A percentile compares a stretch with the other conserved stretches of the same genome.
Evolutionary conservation across 2,888 invertebrate genomes (phyloP).

Genomic region (Eudemis profundana): DNA sequence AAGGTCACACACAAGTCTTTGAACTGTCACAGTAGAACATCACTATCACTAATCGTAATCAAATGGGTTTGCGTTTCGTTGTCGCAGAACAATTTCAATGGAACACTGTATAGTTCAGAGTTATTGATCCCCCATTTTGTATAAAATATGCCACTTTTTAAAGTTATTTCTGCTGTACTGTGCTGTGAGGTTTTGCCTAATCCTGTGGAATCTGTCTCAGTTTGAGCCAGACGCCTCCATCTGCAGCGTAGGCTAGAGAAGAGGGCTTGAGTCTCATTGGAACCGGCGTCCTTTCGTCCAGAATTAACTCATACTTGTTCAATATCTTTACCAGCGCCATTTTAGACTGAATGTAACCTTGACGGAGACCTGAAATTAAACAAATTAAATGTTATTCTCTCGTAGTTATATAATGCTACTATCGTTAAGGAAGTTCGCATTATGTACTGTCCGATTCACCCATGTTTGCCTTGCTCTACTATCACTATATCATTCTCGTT

Average conservation of each 20-base stretch:
- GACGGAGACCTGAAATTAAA: conserved; percentile 68
- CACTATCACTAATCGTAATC: neutral
- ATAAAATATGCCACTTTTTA: neutral
- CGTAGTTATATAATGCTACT: no score
- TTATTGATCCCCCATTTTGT: no score
- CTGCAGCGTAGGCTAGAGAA: conserved; percentile 67
- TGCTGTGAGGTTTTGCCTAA: neutral
- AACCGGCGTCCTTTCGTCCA: conserved; percentile 67
- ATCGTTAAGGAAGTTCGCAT: neutral
- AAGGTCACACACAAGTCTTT: conserved; percentile 30
- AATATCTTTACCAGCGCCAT: conserved; percentile 74
- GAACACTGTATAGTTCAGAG: no score
- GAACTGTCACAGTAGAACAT: conserved; percentile 24
- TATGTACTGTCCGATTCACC: no score
- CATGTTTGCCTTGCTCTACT: no score
- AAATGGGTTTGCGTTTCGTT: neutral
- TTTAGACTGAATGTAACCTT: conserved; percentile 80
- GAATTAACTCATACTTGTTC: conserved; percentile 65
- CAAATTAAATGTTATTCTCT: conserved; percentile 24
- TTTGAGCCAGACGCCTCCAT: conserved; percentile 74
- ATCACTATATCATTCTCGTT: no score
- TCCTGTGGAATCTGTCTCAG: conserved; percentile 57
- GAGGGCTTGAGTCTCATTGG: conserved; percentile 70
- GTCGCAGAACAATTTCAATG: no score
- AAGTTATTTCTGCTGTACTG: neutral